Evolutionary conservation across 2,797 vertebrate genomes (phyloP).

Genomic region (Pygocentrus nattereri): DNA sequence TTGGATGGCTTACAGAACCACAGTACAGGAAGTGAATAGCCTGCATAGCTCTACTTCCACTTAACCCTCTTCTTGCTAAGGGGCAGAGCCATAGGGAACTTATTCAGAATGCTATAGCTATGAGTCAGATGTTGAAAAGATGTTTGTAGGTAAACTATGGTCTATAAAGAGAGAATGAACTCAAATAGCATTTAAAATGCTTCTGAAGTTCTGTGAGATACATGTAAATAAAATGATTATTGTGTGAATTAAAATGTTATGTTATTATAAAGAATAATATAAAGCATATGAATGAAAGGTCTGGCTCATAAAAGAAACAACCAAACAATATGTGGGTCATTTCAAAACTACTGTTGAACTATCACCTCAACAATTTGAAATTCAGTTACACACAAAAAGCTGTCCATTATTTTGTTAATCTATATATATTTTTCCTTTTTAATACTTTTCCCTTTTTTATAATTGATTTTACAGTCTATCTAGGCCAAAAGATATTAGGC

Average conservation of each 20-base stretch:
- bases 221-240: not conserved
- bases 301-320: conserved; percentile 55
- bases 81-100: not conserved
- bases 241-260: not conserved
- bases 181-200: not conserved
- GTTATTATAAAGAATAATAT: not conserved
- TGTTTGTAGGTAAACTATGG: not conserved
- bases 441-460: too few relatives aligned
- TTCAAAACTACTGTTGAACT: not conserved
- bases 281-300: conserved; percentile 1
- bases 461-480: too few relatives aligned
- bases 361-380: not conserved
- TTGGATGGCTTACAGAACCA: conserved; percentile 44
- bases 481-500: conserved; percentile 19
- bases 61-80: conserved; percentile 68
- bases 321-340: not conserved
- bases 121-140: not conserved
- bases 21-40: conserved; percentile 68
- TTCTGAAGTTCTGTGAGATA: not conserved
- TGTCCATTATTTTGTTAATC: conserved; percentile 62
- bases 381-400: not conserved
- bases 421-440: conserved; percentile 34
- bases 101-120: not conserved
- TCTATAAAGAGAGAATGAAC: not conserved
- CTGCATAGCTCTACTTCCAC: conserved; percentile 73